Evolutionary conservation across 2,797 vertebrate genomes (phyloP), one percentile per base, ranked within the genome.

Genomic region (Rhinoraja longicauda): DNA sequence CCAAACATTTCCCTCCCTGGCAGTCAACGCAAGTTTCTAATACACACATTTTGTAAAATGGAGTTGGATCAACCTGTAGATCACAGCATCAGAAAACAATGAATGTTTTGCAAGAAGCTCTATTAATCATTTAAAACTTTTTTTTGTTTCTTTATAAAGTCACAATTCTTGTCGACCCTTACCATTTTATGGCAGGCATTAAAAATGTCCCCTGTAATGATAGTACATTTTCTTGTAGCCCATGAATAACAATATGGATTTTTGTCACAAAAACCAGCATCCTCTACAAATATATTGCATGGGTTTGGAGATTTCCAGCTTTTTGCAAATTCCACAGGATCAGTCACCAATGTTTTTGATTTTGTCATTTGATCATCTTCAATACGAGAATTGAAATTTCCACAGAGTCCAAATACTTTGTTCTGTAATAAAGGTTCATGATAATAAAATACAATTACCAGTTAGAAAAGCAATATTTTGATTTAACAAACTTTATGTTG

Each of bases 31-130:
- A 98, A 0, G 98, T 95, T 1, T 99, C 98, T 67, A 95, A 96
- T 94, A 98, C 97, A 21, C 99, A 99, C n/a, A 97, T 97, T 67
- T 97, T 96, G 62, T 97, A 98, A 94, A 97, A 99, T 90, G 96
- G 96, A 93, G 95, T 95, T 82, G 98, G 96, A 73, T 99, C 97
- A 45, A 99, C 97, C 98, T 99, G 94, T 93, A 79, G 26, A 67
- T 12, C 26, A 93, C 15, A 82, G 24, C 62, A 57, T 84, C 6
- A 39, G 93, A 93, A 93, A 77, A 57, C 57, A 64, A 70, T 88
- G 6, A 64, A 15, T 62, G 17, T 32, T 64, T 64, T 93, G 9
- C 59, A 32, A 79, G 64, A 88, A 32, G 2, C 4, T 1, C 36
- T 64, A 67, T 19, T 62, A 2, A 32, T 88, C 62, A 62, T 67